Evolutionary conservation across 2,113 vertebrate genomes (phyloP), one percentile per base, ranked within the genome.

Genomic region (Trogon surrucura): DNA sequence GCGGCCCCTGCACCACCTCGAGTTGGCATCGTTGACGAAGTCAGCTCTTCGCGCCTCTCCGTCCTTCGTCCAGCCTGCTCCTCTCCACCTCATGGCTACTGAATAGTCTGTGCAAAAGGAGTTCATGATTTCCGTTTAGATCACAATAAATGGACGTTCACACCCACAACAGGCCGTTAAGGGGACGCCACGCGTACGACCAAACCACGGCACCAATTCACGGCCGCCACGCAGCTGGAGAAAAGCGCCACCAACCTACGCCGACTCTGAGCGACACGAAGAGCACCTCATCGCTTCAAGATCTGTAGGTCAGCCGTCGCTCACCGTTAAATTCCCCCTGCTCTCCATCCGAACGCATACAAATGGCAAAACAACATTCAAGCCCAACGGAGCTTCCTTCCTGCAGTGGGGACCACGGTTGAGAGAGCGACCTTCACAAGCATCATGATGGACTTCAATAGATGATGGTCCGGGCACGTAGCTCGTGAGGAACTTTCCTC

Each of bases 251-350:
- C 1, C 1, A 30, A 18, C 16, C 6, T 8, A 10, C 25, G 51
- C 14, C 11, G 21, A 5, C 6, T 64, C 30, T 5, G 29, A 4
- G 16, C 0, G 1, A 65, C 23, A 9, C 1, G 2, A 29, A 26
- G 71, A 36, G 61, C 21, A 1, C 56, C 41, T 82, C 1, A 0
- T 6, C 16, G 36, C 54, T 32, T 38, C 54, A 9, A n/a, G 22
- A 17, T 26, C 30, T 60, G 45, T 20, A 53, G n/a, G 6, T 47
- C 36, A 38, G 27, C 21, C 45, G 8, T 45, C 7, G 21, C 38
- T 53, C 87, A 47, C 15, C 38, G 9, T 18, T 53, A 16, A 48
- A 34, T 12, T 14, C 54, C 41, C 18, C 56, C 79, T 21, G 47
- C 27, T 32, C 74, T 79, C 38, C 23, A 32, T 32, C 15, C 2